These are phyloP conservation scores for Brachionus plicatilis DNA, from an alignment of 1,140 invertebrate species.

Conservation along the genomic window DNA sequence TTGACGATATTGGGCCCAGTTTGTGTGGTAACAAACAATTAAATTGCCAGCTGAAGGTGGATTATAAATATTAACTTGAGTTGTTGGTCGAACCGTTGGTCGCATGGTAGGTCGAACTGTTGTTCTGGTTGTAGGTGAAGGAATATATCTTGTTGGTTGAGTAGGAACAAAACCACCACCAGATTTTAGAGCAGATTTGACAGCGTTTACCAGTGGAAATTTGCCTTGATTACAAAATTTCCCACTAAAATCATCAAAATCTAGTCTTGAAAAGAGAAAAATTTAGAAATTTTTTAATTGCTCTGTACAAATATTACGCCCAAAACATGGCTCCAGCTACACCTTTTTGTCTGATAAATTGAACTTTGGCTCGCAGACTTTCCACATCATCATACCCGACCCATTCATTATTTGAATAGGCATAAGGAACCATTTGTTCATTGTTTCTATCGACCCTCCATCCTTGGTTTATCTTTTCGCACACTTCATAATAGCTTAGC, in stretches of 20 bases:
- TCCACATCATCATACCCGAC: slow-evolving; percentile 79
- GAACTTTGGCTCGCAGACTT: slow-evolving; percentile 44
- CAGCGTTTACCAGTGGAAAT: slow-evolving; percentile 82
- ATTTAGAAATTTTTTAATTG: too few species aligned
- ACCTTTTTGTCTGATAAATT: slow-evolving; percentile 19
- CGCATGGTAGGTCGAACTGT: too few species aligned
- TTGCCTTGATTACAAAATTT: slow-evolving; percentile 71
- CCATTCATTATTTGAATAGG: slow-evolving; percentile 80
- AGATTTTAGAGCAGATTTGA: slow-evolving; percentile 64
- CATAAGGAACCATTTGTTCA: slow-evolving; percentile 63
- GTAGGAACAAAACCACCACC: not conserved
- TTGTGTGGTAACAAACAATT: slow-evolving; percentile 79
- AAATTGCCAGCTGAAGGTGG: not conserved
- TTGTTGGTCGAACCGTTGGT: too few species aligned
- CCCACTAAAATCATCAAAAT: slow-evolving; percentile 47
- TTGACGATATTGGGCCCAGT: slow-evolving; percentile 81
- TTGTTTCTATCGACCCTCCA: not conserved
- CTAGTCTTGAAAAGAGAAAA: slow-evolving; percentile 50
- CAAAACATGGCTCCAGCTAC: slow-evolving; percentile 26
- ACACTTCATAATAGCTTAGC: slow-evolving; percentile 78
- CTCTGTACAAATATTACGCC: not conserved
- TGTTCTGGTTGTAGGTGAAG: not conserved
- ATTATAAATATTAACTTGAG: too few species aligned
- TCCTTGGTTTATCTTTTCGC: slow-evolving; percentile 16
- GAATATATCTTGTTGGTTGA: not conserved